phyloP scores from a whole-genome alignment of 2,797 vertebrate genomes.

The Sebastes oblongus region DNA sequence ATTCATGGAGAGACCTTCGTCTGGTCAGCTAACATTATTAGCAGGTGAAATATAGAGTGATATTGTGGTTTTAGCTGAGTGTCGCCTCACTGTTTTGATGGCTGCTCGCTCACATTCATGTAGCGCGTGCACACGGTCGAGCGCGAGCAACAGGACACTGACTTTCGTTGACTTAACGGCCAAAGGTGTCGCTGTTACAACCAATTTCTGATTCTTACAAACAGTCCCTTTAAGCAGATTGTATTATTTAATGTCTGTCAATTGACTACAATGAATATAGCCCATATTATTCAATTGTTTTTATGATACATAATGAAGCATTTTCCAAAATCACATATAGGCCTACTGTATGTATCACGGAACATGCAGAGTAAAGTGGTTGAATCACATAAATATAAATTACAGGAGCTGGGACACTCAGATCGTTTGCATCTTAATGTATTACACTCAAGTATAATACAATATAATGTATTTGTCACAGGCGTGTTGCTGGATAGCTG shows the following conservation, averaged over 20 bases:
- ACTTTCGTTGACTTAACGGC: too few relatives aligned
- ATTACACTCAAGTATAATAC: neutral
- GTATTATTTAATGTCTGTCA: neutral
- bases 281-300: neutral
- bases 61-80: too few relatives aligned
- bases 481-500: neutral
- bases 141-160: too few relatives aligned
- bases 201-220: too few relatives aligned
- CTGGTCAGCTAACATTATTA: too few relatives aligned
- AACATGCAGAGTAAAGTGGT: neutral
- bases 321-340: neutral
- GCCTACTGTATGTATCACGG: too few relatives aligned
- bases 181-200: too few relatives aligned
- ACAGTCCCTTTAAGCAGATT: neutral
- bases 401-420: neutral
- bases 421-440: neutral
- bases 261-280: neutral
- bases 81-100: too few relatives aligned
- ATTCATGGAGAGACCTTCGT: too few relatives aligned
- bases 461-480: neutral
- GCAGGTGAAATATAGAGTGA: too few relatives aligned
- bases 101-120: too few relatives aligned
- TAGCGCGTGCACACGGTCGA: too few relatives aligned
- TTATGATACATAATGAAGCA: neutral
- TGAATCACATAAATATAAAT: neutral